phyloP scores from a whole-genome alignment of 2,888 invertebrate species.

The Allophyes oxyacanthae region DNA sequence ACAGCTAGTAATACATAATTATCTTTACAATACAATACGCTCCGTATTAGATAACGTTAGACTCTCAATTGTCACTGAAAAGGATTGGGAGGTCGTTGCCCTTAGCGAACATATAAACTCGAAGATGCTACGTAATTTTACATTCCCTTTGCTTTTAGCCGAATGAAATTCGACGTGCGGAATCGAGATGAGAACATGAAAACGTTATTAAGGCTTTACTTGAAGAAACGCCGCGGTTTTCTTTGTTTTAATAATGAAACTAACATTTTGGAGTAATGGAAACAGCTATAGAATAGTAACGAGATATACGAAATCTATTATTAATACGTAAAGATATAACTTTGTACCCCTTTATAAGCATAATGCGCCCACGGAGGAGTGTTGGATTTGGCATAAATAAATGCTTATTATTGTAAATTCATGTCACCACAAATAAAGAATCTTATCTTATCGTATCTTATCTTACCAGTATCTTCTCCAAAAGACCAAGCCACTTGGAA shows the following conservation, averaged over 20 bases:
- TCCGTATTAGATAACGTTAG: conserved; percentile 45
- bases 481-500: no score
- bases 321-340: no score
- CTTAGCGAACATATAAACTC: conserved; percentile 46
- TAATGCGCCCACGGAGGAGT: no score
- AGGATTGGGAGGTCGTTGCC: conserved; percentile 50
- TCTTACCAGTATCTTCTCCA: no score
- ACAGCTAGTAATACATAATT: no score
- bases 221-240: conserved; percentile 20
- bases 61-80: conserved; percentile 56
- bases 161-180: conserved; percentile 61
- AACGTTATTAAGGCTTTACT: conserved; percentile 54
- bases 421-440: no score
- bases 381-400: no score
- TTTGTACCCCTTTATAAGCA: no score
- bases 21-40: conserved; percentile 11
- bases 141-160: conserved; percentile 61
- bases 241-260: conserved; percentile 30
- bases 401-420: no score
- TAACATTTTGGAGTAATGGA: conserved; percentile 7
- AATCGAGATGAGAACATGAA: conserved; percentile 54
- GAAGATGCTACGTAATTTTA: conserved; percentile 51
- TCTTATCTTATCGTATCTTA: no score
- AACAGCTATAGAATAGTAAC: no score
- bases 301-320: no score